Conservation (phyloP, 2,888 invertebrate genomes). For the Dynastes hyllus region DNA sequence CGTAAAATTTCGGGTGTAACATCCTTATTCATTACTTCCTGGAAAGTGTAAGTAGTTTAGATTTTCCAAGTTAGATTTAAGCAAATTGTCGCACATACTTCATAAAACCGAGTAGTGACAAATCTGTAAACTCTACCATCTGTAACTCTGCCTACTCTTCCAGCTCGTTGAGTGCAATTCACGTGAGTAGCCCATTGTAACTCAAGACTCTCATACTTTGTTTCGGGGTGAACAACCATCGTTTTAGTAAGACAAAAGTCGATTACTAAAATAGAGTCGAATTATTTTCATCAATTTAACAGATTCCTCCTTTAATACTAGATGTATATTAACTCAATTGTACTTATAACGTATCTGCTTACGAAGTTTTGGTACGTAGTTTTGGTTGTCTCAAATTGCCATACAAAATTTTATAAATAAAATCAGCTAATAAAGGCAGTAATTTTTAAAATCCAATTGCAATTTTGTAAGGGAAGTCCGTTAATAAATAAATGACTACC, state of each 20-base stretch:
- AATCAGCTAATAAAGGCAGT: not conserved
- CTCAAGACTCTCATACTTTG: constrained; percentile 86
- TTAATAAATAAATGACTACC: constrained; percentile 42
- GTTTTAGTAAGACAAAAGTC: constrained; percentile 95
- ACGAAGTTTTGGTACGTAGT: no score
- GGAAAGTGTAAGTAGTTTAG: constrained; percentile 49
- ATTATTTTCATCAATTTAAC: no score
- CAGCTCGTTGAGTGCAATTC: constrained; percentile 92
- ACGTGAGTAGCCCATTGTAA: constrained; percentile 92
- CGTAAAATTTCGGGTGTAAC: constrained; percentile 84
- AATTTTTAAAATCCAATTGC: constrained; percentile 24
- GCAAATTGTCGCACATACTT: constrained; percentile 66
- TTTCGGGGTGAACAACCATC: constrained; percentile 81
- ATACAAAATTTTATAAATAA: no score
- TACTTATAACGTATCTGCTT: no score
- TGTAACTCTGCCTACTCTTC: constrained; percentile 91
- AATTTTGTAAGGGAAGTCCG: not conserved
- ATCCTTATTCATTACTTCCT: constrained; percentile 74
- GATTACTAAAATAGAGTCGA: constrained; percentile 79
- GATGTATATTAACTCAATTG: no score
- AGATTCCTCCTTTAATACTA: no score
- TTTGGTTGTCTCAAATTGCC: no score
- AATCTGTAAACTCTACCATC: constrained; percentile 91
- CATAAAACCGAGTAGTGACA: constrained; percentile 80
- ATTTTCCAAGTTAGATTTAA: not conserved